Evolutionary conservation across 2,888 invertebrate genomes (phyloP), one percentile per base, ranked within the genome.

Genomic region (Auanema freiburgensis): DNA sequence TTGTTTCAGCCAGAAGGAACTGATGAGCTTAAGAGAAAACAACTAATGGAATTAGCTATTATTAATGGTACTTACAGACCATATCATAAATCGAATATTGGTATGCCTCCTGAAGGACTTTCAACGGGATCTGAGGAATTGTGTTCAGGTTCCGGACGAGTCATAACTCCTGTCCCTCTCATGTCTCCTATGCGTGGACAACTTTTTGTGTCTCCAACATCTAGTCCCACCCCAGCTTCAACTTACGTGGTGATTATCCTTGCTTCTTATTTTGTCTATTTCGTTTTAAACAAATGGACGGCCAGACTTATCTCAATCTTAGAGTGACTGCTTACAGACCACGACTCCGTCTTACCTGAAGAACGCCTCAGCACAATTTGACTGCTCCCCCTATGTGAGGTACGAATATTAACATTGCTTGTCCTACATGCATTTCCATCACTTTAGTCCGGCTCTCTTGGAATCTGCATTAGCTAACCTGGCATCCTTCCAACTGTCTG

Each of bases 11-110:
- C 96, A 70, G 97, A 98, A 86, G 98, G 98, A 72, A 97, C 97
- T 88, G 98, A 98, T 87, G 97, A 97, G 86, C 88, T 98, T 84
- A 98, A 98, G 89, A 97, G 98, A 87, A 90, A 96, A 85, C 98
- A 98, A 87, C 89, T 98, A 82, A 98, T 98, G 97, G 98, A 98
- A 87, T 88, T 98, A 85, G 98, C 98, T 84, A 98, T 98, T 84
- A 96, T 98, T 85, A 98, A 98, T 86, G 98, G 98, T 85, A 98
- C 98, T 61, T 98, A 97, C 88, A 90, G 97, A 24, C 76, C 76
- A 1, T 69, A 71, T 71, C 71, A 76, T 24, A 67, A 66, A 10
- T 65, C 65, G 40, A 64, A 60, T 21, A 49, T 24, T 42, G 24
- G 42, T 16, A 18, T 40, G 46, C 33, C 33, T 33, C 33, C 33